Conservation (phyloP, 2,797 vertebrate species). For the Helostoma temminkii region DNA sequence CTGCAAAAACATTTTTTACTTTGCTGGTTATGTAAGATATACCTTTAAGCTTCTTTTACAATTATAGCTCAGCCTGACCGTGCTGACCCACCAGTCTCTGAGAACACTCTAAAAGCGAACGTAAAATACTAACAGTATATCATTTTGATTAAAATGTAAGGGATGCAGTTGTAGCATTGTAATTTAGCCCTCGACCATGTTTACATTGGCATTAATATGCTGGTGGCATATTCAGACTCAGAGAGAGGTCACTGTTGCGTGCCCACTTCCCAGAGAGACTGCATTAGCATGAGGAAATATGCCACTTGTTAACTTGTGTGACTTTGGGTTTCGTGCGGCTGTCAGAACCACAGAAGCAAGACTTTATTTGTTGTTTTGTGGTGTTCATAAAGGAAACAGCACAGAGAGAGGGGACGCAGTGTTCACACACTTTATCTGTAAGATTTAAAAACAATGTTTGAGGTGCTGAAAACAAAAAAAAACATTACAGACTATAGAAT, state of each 20-base stretch:
- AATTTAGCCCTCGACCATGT: slow-evolving; percentile 49
- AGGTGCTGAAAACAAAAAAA: neutral
- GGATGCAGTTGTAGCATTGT: slow-evolving; percentile 35
- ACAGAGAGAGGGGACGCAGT: neutral
- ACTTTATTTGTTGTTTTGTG: slow-evolving; percentile 47
- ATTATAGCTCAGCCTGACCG: slow-evolving; percentile 41
- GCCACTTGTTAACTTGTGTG: slow-evolving; percentile 69
- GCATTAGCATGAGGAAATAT: slow-evolving; percentile 75
- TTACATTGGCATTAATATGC: slow-evolving; percentile 68
- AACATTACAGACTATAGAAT: neutral
- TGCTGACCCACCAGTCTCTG: slow-evolving; percentile 44
- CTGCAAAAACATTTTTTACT: neutral
- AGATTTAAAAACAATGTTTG: too few relatives aligned
- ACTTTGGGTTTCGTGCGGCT: slow-evolving; percentile 61
- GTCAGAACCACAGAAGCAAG: slow-evolving; percentile 56
- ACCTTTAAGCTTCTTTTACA: slow-evolving; percentile 34
- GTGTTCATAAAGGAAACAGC: slow-evolving; percentile 43
- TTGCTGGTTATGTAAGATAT: slow-evolving; percentile 22
- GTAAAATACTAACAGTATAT: slow-evolving; percentile 27
- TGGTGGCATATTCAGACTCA: slow-evolving; percentile 30
- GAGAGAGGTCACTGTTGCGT: slow-evolving; percentile 65
- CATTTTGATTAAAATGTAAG: slow-evolving; percentile 54
- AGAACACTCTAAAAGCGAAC: slow-evolving; percentile 33
- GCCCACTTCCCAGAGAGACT: slow-evolving; percentile 50
- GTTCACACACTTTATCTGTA: slow-evolving; percentile 9